These are phyloP conservation scores for Drosophila nigromelanica DNA, from an alignment of 1,140 invertebrate genomes.

Conservation along the genomic window DNA sequence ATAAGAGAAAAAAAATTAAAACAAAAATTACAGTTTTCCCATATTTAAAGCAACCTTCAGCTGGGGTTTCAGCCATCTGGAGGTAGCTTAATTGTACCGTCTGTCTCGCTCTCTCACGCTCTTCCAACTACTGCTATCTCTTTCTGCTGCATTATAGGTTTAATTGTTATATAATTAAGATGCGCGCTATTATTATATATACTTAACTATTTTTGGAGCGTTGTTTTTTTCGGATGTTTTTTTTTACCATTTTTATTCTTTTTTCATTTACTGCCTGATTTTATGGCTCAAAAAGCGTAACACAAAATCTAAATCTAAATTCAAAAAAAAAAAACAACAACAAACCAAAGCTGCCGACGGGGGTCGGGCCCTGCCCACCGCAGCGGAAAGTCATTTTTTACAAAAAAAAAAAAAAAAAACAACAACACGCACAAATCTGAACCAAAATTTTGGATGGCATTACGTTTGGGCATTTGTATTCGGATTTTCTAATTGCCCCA, in stretches of 20 bases:
- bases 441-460: conserved; percentile 19
- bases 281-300: conserved; percentile 79
- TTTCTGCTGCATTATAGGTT: conserved; percentile 28
- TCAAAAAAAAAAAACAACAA: conserved; percentile 23
- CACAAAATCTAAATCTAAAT: conserved; percentile 50
- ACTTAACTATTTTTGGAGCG: conserved; percentile 68
- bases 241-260: conserved; percentile 34
- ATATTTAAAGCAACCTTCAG: conserved; percentile 59
- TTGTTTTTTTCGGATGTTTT: conserved; percentile 25
- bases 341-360: conserved; percentile 40
- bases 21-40: conserved; percentile 46
- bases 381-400: conserved; percentile 77
- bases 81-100: background rate
- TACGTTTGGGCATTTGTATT: conserved; percentile 26
- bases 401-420: conserved; percentile 8
- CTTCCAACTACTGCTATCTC: background rate
- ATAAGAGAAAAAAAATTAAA: conserved; percentile 23
- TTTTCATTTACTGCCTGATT: conserved; percentile 65
- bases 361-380: conserved; percentile 52
- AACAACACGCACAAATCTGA: conserved; percentile 11
- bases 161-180: conserved; percentile 80
- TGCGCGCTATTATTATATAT: conserved; percentile 80
- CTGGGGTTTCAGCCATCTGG: background rate
- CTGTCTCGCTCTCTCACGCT: conserved; percentile 8
- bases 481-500: conserved; percentile 48